Conservation (phyloP, 2,797 vertebrate genomes). For the Nasua narica region DNA sequence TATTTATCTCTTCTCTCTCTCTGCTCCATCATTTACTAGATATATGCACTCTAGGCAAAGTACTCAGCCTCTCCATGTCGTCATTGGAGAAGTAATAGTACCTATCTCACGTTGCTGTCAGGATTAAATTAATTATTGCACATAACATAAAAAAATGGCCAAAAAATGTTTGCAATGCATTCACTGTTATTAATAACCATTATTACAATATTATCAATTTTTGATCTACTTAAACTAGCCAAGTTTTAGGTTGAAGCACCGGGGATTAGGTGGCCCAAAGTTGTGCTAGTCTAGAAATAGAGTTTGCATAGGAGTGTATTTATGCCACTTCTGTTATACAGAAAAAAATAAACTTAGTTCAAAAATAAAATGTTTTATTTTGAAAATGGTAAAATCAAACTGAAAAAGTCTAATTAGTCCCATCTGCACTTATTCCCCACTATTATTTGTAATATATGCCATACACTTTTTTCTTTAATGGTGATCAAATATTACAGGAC, state of each 20-base stretch:
- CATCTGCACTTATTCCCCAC: constrained; percentile 53
- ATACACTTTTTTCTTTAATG: constrained; percentile 33
- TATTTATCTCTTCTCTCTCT: neutral
- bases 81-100: neutral
- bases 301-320: neutral
- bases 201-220: neutral
- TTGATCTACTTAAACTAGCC: neutral
- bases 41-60: neutral
- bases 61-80: neutral
- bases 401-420: constrained; percentile 64
- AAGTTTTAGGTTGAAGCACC: neutral
- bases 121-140: neutral
- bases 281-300: neutral
- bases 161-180: neutral
- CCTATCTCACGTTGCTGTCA: neutral
- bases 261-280: neutral
- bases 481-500: constrained; percentile 64
- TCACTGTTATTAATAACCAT: neutral
- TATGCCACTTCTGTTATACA: neutral
- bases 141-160: neutral
- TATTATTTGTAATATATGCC: constrained; percentile 55
- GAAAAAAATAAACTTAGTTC: constrained; percentile 28
- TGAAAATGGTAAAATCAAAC: constrained; percentile 55
- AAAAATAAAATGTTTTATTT: constrained; percentile 54
- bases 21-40: neutral